These are phyloP conservation scores for Hyphantria cunea DNA, from an alignment of 1,140 invertebrate genomes.

Conservation along the genomic window DNA sequence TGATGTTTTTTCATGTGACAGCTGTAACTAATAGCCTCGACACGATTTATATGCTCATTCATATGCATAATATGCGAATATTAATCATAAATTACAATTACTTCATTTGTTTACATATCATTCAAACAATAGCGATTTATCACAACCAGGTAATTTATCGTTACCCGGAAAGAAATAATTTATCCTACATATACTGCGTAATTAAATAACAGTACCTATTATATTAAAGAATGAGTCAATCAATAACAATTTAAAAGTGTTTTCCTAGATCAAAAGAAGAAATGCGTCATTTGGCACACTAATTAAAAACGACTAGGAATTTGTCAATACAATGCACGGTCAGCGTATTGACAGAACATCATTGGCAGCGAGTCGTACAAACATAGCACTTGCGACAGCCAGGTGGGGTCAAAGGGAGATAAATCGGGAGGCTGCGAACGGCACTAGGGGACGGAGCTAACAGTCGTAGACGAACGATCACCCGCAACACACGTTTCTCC, in stretches of 20 bases:
- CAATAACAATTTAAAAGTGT: constrained; percentile 17
- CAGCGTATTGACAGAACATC: constrained; percentile 77
- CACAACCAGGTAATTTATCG: constrained; percentile 14
- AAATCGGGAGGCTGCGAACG: constrained; percentile 69
- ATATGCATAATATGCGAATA: constrained; percentile 7
- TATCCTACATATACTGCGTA: background rate
- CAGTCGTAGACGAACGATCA: constrained; percentile 73
- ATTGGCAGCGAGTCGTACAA: constrained; percentile 62
- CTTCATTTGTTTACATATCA: background rate
- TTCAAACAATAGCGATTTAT: constrained; percentile 23
- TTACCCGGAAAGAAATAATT: background rate
- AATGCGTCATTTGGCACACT: constrained; percentile 61
- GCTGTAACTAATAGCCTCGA: constrained; percentile 28
- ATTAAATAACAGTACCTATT: background rate
- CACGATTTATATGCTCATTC: constrained; percentile 22
- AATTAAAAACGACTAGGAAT: constrained; percentile 60
- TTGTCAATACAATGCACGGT: constrained; percentile 62
- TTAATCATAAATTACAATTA: background rate
- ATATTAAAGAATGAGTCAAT: constrained; percentile 21
- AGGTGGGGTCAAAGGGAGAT: constrained; percentile 76
- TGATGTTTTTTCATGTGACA: constrained; percentile 40
- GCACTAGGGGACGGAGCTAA: constrained; percentile 45
- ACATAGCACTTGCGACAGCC: constrained; percentile 65
- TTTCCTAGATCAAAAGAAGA: constrained; percentile 51
- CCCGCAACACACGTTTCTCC: constrained; percentile 70